Percentiles rank a stretch among this genome's conserved stretches.
Conservation (phyloP, 2,888 invertebrate genomes). For the Cephus sareptanus region DNA sequence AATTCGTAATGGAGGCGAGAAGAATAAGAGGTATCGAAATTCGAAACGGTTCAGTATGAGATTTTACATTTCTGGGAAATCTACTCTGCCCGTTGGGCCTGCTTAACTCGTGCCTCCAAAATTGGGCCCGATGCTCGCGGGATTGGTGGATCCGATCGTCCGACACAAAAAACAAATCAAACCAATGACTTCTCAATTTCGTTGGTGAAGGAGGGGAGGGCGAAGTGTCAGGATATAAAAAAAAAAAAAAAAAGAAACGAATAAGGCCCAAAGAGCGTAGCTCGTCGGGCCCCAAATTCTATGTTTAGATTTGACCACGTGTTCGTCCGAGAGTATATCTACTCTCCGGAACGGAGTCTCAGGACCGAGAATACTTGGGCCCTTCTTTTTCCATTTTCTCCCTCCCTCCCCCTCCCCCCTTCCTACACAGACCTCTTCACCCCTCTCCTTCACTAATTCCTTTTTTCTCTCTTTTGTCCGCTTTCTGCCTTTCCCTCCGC, state of each 20-base stretch:
- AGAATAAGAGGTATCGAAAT: background rate
- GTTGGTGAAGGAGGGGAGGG: background rate
- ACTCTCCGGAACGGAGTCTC: background rate
- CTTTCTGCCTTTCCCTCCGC: background rate
- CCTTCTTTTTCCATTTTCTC: background rate
- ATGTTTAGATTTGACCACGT: constrained; percentile 7
- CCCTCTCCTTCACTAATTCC: background rate
- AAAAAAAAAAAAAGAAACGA: background rate
- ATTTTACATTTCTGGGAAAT: background rate
- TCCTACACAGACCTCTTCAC: background rate
- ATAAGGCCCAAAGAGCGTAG: background rate
- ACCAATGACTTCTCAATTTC: constrained; percentile 38
- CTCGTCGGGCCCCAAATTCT: background rate
- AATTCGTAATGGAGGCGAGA: background rate
- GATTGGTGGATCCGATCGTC: constrained; percentile 28
- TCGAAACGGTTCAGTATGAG: background rate
- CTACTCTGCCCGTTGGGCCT: background rate
- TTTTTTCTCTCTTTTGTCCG: background rate
- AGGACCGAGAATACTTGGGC: background rate
- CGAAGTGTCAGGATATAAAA: background rate
- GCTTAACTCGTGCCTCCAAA: constrained; percentile 6
- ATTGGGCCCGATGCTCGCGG: constrained; percentile 20
- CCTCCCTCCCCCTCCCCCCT: background rate
- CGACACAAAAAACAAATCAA: constrained; percentile 27
- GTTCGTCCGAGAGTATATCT: background rate